Percentiles rank a stretch among this genome's conserved stretches.
Conservation (phyloP, 2,797 vertebrate species). For the Rhynchonycteris naso region DNA sequence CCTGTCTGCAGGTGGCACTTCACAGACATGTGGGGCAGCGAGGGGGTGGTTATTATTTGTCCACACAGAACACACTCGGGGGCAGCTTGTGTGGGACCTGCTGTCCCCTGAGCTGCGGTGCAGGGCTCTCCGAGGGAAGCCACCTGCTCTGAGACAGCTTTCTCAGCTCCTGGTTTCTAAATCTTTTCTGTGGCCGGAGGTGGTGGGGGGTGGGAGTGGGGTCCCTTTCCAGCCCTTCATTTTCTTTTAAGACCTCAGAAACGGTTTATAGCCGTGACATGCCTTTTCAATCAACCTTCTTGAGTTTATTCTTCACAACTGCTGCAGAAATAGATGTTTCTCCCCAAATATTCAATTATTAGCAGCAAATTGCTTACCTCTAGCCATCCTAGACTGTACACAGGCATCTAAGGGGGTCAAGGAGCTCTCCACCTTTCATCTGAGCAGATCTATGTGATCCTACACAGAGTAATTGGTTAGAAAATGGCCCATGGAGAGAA, state of each 20-base stretch:
- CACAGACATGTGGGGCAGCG: neutral
- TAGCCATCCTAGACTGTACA: neutral
- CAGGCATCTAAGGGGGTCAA: neutral
- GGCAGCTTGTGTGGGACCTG: neutral
- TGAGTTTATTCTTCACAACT: constrained; percentile 46
- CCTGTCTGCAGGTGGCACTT: neutral
- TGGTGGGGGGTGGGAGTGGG: too few relatives aligned
- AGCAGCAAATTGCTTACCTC: constrained; percentile 54
- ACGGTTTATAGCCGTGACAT: constrained; percentile 44
- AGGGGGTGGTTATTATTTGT: neutral
- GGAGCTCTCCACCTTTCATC: neutral
- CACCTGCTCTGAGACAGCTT: neutral
- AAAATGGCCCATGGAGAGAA: neutral
- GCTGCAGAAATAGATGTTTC: constrained; percentile 59
- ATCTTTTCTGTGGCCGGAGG: neutral
- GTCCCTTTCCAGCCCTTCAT: neutral
- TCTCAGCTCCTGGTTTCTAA: neutral
- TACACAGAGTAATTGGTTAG: neutral
- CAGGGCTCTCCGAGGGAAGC: neutral
- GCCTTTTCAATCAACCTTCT: constrained; percentile 56
- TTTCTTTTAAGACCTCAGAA: constrained; percentile 64
- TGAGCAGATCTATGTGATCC: neutral
- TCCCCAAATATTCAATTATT: constrained; percentile 51
- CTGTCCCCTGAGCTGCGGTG: too few relatives aligned
- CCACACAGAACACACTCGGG: too few relatives aligned